Conservation (phyloP, 2,113 vertebrate genomes). For the Nestor notabilis region DNA sequence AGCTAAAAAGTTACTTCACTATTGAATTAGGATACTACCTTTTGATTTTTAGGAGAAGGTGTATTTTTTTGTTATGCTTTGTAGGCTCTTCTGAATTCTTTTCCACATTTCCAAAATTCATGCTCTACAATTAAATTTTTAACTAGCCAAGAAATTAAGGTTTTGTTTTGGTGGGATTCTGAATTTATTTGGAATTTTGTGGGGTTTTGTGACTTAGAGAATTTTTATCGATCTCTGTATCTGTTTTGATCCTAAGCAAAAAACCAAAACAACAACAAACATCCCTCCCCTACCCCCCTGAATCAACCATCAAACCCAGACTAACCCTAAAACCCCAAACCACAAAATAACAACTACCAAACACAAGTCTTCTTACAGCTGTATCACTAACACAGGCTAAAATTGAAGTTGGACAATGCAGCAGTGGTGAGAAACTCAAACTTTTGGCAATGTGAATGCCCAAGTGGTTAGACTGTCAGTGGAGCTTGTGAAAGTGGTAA, state of each 20-base stretch:
- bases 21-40: not conserved
- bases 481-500: not conserved
- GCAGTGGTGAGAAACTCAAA: not conserved
- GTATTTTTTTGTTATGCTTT: not conserved
- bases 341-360: not conserved
- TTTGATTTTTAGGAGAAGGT: not conserved
- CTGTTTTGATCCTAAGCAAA: not conserved
- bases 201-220: not conserved
- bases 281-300: not conserved
- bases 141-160: not conserved
- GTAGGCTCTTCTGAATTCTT: not conserved
- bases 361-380: not conserved
- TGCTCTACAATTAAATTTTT: not conserved
- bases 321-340: not conserved
- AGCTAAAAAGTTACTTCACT: not conserved
- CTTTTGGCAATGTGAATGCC: not conserved
- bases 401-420: not conserved
- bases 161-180: not conserved
- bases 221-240: not conserved
- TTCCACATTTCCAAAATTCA: not conserved
- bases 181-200: not conserved
- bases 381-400: not conserved
- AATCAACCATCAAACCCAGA: not conserved
- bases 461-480: not conserved
- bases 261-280: not conserved